phyloP scores from a whole-genome alignment of 2,797 vertebrate genomes.

The Betta splendens region DNA sequence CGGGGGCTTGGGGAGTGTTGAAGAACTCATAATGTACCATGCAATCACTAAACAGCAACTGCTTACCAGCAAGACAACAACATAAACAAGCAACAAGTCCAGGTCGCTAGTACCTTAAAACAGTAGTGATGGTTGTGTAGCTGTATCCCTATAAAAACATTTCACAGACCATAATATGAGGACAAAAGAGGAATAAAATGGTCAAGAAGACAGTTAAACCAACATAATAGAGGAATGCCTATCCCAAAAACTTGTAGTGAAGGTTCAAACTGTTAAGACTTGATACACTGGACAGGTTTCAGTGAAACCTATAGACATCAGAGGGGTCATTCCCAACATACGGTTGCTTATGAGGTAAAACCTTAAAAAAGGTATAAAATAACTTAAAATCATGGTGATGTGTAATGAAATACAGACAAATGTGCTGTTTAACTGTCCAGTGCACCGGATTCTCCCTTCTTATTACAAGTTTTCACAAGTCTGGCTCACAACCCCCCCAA shows the following conservation, averaged over 20 bases:
- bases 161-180: slow-evolving; percentile 75
- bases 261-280: slow-evolving; percentile 71
- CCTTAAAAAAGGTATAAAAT: slow-evolving; percentile 67
- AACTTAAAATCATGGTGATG: slow-evolving; percentile 57
- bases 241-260: slow-evolving; percentile 78
- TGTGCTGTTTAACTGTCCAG: slow-evolving; percentile 69
- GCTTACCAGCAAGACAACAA: slow-evolving; percentile 49
- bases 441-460: slow-evolving; percentile 77
- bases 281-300: slow-evolving; percentile 76
- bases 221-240: slow-evolving; percentile 82
- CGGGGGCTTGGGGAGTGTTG: slow-evolving; percentile 39
- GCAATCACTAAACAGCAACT: slow-evolving; percentile 71
- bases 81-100: slow-evolving; percentile 67
- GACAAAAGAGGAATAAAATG: slow-evolving; percentile 69
- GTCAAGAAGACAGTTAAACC: slow-evolving; percentile 62
- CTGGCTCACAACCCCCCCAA: slow-evolving; percentile 64
- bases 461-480: slow-evolving; percentile 78
- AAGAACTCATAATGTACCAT: slow-evolving; percentile 63
- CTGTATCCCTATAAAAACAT: slow-evolving; percentile 74
- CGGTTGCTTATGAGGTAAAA: slow-evolving; percentile 60
- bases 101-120: slow-evolving; percentile 79
- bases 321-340: slow-evolving; percentile 32
- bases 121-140: slow-evolving; percentile 70
- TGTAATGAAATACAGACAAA: slow-evolving; percentile 59
- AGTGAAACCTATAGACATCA: slow-evolving; percentile 43